Conservation (phyloP, 2,797 vertebrate species). For the Lepus oiostolus region DNA sequence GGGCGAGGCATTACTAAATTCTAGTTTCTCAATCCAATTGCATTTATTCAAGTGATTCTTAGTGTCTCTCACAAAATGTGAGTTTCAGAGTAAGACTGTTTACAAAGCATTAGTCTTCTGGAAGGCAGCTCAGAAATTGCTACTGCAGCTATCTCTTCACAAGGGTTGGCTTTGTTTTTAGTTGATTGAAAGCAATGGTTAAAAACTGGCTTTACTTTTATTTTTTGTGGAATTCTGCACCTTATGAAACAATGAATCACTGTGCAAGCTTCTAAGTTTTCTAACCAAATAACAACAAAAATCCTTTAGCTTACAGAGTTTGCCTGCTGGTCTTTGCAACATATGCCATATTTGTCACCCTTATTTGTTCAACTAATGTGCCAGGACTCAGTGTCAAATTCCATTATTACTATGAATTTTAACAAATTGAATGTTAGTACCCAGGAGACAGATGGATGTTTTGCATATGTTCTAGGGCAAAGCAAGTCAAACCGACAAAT, state of each 20-base stretch:
- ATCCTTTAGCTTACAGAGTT: conserved; percentile 30
- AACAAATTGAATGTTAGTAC: conserved; percentile 68
- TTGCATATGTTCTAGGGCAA: conserved; percentile 74
- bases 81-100: conserved; percentile 57
- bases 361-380: conserved; percentile 65
- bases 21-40: not conserved
- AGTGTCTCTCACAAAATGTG: conserved; percentile 45
- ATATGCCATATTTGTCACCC: conserved; percentile 53
- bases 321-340: conserved; percentile 24
- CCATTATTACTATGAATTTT: conserved; percentile 73
- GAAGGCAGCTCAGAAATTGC: conserved; percentile 66
- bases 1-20: not conserved
- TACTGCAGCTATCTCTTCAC: conserved; percentile 42
- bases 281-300: conserved; percentile 43
- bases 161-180: conserved; percentile 57
- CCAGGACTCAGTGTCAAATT: conserved; percentile 46
- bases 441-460: conserved; percentile 67
- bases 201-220: conserved; percentile 67
- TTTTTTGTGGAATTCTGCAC: conserved; percentile 13
- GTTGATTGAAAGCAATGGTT: conserved; percentile 68
- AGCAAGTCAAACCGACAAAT: conserved; percentile 63
- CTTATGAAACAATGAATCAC: conserved; percentile 61
- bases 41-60: conserved; percentile 60
- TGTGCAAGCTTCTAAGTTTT: not conserved
- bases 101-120: conserved; percentile 55